These are phyloP conservation scores for Setophaga kirtlandii DNA, from an alignment of 2,113 vertebrate genomes.

Conservation along the genomic window DNA sequence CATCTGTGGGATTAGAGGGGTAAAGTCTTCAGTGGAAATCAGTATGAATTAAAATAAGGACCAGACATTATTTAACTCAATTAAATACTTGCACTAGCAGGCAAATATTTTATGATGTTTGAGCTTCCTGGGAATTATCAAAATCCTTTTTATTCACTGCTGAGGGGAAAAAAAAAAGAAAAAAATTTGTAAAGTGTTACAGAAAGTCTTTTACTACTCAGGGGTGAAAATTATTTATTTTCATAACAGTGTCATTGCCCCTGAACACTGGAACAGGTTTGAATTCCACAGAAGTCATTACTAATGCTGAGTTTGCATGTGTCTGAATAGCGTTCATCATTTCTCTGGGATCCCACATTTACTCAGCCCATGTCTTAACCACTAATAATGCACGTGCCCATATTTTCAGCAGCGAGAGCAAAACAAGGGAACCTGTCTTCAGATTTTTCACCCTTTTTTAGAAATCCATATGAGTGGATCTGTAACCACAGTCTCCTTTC, in stretches of 20 bases:
- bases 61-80: not conserved
- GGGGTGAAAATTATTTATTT: not conserved
- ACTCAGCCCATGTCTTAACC: not conserved
- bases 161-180: not conserved
- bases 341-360: not conserved
- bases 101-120: not conserved
- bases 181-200: not conserved
- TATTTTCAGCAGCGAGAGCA: not conserved
- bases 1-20: not conserved
- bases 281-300: not conserved
- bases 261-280: not conserved
- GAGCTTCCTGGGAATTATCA: not conserved
- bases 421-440: not conserved
- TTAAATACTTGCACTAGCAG: not conserved
- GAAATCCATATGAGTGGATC: not conserved
- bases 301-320: not conserved
- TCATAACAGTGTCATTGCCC: not conserved
- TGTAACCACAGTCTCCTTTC: not conserved
- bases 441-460: not conserved
- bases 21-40: not conserved
- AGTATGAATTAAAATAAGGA: not conserved
- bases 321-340: not conserved
- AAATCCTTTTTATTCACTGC: not conserved
- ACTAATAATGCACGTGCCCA: not conserved
- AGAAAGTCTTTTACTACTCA: not conserved